A percentile compares a stretch with the other conserved stretches of the same genome.
Conservation (phyloP, 2,113 vertebrate genomes). For the Anoplopoma fimbria region DNA sequence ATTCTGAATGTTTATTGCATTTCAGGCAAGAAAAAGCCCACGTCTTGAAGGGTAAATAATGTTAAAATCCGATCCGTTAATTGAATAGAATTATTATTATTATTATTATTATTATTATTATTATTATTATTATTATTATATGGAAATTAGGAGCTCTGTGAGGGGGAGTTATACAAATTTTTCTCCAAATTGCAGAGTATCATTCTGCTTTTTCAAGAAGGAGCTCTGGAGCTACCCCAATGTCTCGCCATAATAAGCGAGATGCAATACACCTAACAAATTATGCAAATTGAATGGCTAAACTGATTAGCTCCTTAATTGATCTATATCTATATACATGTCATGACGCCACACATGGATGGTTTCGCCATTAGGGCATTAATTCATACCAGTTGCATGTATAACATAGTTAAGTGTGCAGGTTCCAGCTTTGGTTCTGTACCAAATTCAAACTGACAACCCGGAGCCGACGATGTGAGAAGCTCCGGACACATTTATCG, state of each 20-base stretch:
- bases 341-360: not conserved
- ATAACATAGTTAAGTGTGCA: not conserved
- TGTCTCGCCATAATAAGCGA: not conserved
- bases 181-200: not conserved
- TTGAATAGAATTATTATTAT: too few relatives aligned
- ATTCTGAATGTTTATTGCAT: not conserved
- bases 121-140: too few relatives aligned
- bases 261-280: slow-evolving; percentile 9
- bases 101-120: too few relatives aligned
- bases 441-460: slow-evolving; percentile 52
- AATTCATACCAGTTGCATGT: not conserved
- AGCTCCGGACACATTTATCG: slow-evolving; percentile 25
- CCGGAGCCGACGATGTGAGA: slow-evolving; percentile 11
- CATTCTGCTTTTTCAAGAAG: slow-evolving; percentile 8
- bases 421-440: not conserved
- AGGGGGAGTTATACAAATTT: not conserved
- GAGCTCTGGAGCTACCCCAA: not conserved
- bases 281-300: not conserved
- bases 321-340: not conserved
- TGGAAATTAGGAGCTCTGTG: slow-evolving; percentile 20
- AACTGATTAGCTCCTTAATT: slow-evolving; percentile 6
- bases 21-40: not conserved
- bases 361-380: not conserved
- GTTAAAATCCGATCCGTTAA: not conserved
- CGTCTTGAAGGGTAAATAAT: not conserved